Evolutionary conservation across 2,888 invertebrate genomes (phyloP).

Genomic region (Theretra japonica): DNA sequence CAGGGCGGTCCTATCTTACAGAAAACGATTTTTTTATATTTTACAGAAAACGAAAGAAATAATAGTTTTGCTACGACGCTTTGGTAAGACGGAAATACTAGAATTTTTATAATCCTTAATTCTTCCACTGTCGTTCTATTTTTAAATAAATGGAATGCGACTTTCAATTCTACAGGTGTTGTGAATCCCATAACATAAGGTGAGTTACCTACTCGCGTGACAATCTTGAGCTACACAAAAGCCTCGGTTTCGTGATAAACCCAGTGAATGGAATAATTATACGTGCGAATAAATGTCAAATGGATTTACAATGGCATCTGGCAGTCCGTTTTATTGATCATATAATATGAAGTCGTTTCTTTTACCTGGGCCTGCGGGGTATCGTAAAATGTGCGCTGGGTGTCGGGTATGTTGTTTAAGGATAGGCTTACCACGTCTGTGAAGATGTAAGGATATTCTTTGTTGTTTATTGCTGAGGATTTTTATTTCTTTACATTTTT

Average conservation of each 20-base stretch:
- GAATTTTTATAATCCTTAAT: too few relatives aligned
- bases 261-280: slow-evolving; percentile 51
- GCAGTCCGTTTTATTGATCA: slow-evolving; percentile 43
- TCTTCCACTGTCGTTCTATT: too few relatives aligned
- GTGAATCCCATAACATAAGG: too few relatives aligned
- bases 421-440: background rate
- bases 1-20: too few relatives aligned
- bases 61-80: too few relatives aligned
- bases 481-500: background rate
- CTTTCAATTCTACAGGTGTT: too few relatives aligned
- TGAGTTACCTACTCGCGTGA: too few relatives aligned
- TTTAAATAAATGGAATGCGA: too few relatives aligned
- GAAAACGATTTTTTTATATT: too few relatives aligned
- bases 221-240: background rate
- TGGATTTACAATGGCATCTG: slow-evolving; percentile 57
- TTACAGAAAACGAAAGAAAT: too few relatives aligned
- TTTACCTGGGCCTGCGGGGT: slow-evolving; percentile 11
- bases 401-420: slow-evolving; percentile 40
- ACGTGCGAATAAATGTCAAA: slow-evolving; percentile 68
- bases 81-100: too few relatives aligned
- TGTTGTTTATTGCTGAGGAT: background rate
- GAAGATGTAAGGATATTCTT: background rate
- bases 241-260: background rate
- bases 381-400: slow-evolving; percentile 41
- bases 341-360: slow-evolving; percentile 16